Evolutionary conservation across 2,888 invertebrate species (phyloP), one percentile per base, ranked within the genome.

Genomic region (Trypoxylon attenuatum): DNA sequence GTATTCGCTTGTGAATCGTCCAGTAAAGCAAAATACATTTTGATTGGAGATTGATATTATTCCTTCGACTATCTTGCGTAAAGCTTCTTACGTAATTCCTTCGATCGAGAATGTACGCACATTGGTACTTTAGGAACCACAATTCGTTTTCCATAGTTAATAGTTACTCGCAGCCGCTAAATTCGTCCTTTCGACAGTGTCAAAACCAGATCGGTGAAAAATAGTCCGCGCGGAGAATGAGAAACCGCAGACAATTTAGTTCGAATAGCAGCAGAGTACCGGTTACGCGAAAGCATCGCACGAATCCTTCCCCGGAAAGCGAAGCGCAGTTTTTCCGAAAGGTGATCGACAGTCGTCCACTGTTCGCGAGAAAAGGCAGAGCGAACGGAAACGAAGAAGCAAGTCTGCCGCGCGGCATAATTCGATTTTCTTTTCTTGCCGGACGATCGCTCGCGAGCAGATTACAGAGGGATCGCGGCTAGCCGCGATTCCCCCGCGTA

Each of bases 381-480:
- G n/a, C 38, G 38, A 50, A 19, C 25, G 42, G 52, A 18, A 42
- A 18, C 49, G 19, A 21, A 19, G 49, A 5, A 18, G 13, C 49
- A n/a, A n/a, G n/a, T n/a, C n/a, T n/a, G n/a, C n/a, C n/a, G n/a
- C n/a, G 23, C 15, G 22, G 21, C 52, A 27, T 27, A 42, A 56
- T 41, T 49, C 46, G 61, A 52, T 62, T 43, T 49, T 60, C 49
- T 61, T 53, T 38, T 52, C 42, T 33, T 33, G 46, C 10, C 39
- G 18, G 15, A 27, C 49, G 10, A 5, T 33, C 33, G 60, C 56
- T 45, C 38, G 45, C 22, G 25, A n/a, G 2, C 46, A 23, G 6
- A n/a, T 16, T 15, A 10, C 15, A 5, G 25, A 22, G 15, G 33
- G 13, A 33, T 33, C 29, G n/a, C 33, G 33, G 33, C 5, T 25